Percentiles rank a stretch among this genome's conserved stretches.
phyloP scores from a whole-genome alignment of 23 tunicate genomes.

The Trididemnum nubilum region DNA sequence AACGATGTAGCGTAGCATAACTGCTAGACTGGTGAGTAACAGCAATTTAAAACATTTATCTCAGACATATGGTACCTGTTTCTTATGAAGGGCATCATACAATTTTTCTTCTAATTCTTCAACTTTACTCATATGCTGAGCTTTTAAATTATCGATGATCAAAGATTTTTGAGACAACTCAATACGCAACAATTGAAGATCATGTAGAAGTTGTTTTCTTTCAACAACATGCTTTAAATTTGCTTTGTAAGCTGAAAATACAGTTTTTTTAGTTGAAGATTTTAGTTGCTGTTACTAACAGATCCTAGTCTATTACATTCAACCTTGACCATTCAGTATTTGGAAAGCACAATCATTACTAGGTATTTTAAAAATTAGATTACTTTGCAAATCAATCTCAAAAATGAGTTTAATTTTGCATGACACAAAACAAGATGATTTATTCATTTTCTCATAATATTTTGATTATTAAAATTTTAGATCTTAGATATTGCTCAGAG shows the following conservation, averaged over 20 bases:
- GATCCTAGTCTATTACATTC: not conserved
- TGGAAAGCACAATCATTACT: too few species aligned
- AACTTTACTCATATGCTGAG: slow-evolving; percentile 72
- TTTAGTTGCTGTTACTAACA: too few species aligned
- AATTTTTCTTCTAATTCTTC: slow-evolving; percentile 92
- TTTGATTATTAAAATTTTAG: too few species aligned
- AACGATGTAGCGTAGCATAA: too few species aligned
- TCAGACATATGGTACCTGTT: slow-evolving; percentile 47
- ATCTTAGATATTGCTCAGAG: too few species aligned
- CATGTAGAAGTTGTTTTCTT: slow-evolving; percentile 79
- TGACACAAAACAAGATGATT: too few species aligned
- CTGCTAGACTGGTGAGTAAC: too few species aligned
- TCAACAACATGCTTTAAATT: slow-evolving; percentile 55
- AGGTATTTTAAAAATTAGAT: too few species aligned
- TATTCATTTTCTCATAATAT: too few species aligned
- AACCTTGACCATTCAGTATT: not conserved
- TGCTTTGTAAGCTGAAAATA: slow-evolving; percentile 9
- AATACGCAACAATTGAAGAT: slow-evolving; percentile 67
- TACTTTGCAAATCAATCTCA: too few species aligned
- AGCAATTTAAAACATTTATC: not conserved
- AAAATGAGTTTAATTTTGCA: too few species aligned
- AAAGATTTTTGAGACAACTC: slow-evolving; percentile 90
- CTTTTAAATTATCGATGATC: slow-evolving; percentile 82
- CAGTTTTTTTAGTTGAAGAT: not conserved
- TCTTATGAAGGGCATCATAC: slow-evolving; percentile 83